Evolutionary conservation across 2,113 vertebrate species (phyloP), one percentile per base, ranked within the genome.

Genomic region (Mustela nigripes): DNA sequence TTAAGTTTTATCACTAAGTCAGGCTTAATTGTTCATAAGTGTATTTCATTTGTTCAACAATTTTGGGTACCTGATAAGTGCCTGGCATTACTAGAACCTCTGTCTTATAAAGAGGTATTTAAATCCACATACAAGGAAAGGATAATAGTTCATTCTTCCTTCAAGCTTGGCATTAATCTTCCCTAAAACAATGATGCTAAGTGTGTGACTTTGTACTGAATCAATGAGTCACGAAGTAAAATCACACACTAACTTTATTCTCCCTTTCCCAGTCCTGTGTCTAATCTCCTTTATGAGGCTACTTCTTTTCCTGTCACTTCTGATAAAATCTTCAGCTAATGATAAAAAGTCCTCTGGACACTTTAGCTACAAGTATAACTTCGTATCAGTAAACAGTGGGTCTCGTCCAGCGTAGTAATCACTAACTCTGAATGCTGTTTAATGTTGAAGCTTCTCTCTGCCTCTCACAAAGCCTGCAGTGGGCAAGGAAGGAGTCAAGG

Each of bases 241-340:
- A 89, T 50, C 92, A 71, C 15, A 67, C 22, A 73, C 36, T 62
- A 53, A 78, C 39, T 60, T 84, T 71, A 67, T 63, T 94, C n/a
- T 95, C 53, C 65, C 91, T 89, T 39, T 15, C 62, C 74, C 78
- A 21, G 24, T 9, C 42, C 28, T 53, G 39, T 31, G 24, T 73
- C 48, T 50, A 22, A 39, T 62, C 53, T 93, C 63, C 63, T 83
- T 93, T 63, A 79, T 5, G 31, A 65, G 42, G 45, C 45, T 67
- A 36, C 65, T 80, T 92, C 79, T 87, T 84, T 81, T 89, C 89
- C 53, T 89, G 39, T 28, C 81, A 83, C 82, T 14, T 19, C 24
- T 69, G 62, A 81, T 67, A 96, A 83, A 86, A 87, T 93, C 56
- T 93, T n/a, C 65, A 80, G 56, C 56, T 84, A 86, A 87, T 24